Evolutionary conservation across 2,797 vertebrate species (phyloP).

Genomic region (Otolemur crassicaudatus): DNA sequence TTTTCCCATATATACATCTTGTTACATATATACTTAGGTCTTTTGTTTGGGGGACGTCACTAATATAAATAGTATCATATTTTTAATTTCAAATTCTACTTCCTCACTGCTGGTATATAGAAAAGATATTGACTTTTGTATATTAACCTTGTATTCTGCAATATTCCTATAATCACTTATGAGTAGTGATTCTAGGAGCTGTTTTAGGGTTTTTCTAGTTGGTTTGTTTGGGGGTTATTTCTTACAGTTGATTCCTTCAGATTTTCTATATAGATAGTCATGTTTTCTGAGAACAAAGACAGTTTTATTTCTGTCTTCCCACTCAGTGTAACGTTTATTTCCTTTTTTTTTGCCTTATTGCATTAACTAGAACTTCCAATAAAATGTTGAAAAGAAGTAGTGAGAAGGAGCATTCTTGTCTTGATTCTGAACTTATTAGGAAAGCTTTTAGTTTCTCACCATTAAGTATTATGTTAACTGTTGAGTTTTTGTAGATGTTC

Average conservation of each 20-base stretch:
- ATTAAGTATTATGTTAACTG: neutral
- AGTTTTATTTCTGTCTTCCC: neutral
- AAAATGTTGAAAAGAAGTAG: neutral
- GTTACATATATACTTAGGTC: neutral
- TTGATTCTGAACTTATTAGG: neutral
- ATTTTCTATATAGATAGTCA: neutral
- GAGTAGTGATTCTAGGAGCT: neutral
- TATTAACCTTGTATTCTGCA: neutral
- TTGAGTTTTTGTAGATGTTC: neutral
- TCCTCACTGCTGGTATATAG: neutral
- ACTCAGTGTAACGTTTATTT: neutral
- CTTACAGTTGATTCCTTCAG: neutral
- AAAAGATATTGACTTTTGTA: neutral
- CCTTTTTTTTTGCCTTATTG: neutral
- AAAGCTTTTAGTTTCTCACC: neutral
- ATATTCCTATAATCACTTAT: neutral
- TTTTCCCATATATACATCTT: neutral
- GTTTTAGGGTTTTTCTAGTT: neutral
- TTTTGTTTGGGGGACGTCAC: neutral
- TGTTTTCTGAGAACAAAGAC: neutral
- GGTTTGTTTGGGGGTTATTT: neutral
- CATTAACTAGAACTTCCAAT: neutral
- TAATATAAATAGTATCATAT: neutral
- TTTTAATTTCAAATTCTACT: neutral
- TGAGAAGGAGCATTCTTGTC: neutral